These are phyloP conservation scores for Phyllotreta striolata DNA, from an alignment of 2,888 invertebrate genomes.

Conservation along the genomic window DNA sequence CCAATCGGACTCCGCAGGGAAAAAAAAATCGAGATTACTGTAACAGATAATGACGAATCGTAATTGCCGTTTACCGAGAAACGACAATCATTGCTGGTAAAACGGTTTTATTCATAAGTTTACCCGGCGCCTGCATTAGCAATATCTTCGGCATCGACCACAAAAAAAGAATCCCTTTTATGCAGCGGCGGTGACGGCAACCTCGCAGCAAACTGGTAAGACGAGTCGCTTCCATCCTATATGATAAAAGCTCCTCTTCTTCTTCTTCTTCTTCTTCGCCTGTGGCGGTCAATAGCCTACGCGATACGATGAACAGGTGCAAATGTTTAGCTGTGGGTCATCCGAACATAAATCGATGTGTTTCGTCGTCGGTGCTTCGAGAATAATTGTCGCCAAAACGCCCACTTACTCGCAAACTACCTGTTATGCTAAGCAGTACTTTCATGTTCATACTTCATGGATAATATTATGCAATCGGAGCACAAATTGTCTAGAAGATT, in stretches of 20 bases:
- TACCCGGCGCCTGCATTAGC: conserved; percentile 30
- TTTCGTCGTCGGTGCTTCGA: conserved; percentile 36
- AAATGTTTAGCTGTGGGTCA: conserved; percentile 57
- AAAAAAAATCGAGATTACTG: conserved; percentile 27
- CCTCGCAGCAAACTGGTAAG: conserved; percentile 57
- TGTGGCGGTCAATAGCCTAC: conserved; percentile 57
- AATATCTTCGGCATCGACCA: conserved; percentile 17
- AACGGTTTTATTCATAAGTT: conserved; percentile 31
- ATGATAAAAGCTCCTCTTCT: conserved; percentile 51
- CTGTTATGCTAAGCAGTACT: conserved; percentile 42
- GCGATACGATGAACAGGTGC: conserved; percentile 55
- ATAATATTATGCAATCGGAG: conserved; percentile 37
- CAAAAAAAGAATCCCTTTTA: conserved; percentile 12
- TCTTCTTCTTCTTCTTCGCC: conserved; percentile 26
- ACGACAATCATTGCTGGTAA: conserved; percentile 25
- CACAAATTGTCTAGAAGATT: conserved; percentile 29
- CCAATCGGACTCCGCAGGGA: neutral
- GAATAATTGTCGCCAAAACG: conserved; percentile 42
- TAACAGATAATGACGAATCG: conserved; percentile 24
- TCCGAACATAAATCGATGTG: conserved; percentile 30
- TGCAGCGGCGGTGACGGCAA: conserved; percentile 15
- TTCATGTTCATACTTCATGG: conserved; percentile 26
- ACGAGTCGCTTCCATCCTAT: conserved; percentile 54
- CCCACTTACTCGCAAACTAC: conserved; percentile 40
- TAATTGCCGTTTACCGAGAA: conserved; percentile 25